Evolutionary conservation across 2,888 invertebrate genomes (phyloP).

Genomic region (Asteroscopus sphinx): DNA sequence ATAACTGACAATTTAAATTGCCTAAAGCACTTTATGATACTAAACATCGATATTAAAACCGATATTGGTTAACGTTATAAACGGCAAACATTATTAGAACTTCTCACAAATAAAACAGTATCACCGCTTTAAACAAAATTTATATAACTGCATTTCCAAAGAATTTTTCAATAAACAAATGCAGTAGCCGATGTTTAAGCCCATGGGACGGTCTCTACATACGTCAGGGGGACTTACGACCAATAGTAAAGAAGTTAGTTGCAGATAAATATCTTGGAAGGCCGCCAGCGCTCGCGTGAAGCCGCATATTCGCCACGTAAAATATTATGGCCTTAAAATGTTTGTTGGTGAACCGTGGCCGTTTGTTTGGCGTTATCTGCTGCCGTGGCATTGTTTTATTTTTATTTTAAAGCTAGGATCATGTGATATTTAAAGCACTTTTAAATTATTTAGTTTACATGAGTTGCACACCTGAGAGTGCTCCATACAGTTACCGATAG

Average conservation of each 20-base stretch:
- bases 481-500: too few relatives aligned
- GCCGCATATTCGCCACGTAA: constrained; percentile 33
- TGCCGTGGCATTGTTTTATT: constrained; percentile 8
- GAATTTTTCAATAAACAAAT: constrained; percentile 41
- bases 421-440: background rate
- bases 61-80: too few relatives aligned
- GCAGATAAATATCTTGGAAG: constrained; percentile 56
- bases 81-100: too few relatives aligned
- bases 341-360: constrained; percentile 15
- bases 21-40: too few relatives aligned
- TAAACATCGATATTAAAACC: too few relatives aligned
- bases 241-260: constrained; percentile 52
- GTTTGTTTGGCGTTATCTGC: constrained; percentile 22
- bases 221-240: constrained; percentile 47
- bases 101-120: too few relatives aligned
- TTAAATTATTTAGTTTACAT: background rate
- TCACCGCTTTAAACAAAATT: too few relatives aligned
- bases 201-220: constrained; percentile 6
- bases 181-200: constrained; percentile 14
- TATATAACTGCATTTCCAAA: background rate
- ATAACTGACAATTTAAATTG: too few relatives aligned
- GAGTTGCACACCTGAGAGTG: too few relatives aligned
- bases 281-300: constrained; percentile 45
- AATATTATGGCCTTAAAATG: constrained; percentile 45
- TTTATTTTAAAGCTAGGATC: background rate